Evolutionary conservation across 2,888 invertebrate species (phyloP).

Genomic region (Drosophila anceps): DNA sequence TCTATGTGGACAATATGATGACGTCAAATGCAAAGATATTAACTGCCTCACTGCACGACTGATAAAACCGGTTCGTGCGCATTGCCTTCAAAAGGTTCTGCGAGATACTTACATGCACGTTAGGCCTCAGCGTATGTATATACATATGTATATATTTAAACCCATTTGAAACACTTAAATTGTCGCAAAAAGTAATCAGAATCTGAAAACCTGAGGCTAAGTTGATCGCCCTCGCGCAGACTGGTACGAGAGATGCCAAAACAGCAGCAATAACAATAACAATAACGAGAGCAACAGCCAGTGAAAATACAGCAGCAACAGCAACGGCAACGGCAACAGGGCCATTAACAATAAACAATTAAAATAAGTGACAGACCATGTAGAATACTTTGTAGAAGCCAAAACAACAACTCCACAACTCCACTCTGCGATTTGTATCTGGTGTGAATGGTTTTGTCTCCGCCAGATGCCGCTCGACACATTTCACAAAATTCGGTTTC

Average conservation of each 20-base stretch:
- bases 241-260: constrained; percentile 69
- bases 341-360: constrained; percentile 75
- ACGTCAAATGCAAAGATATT: constrained; percentile 52
- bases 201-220: constrained; percentile 48
- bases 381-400: constrained; percentile 62
- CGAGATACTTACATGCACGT: constrained; percentile 11
- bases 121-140: background rate
- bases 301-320: constrained; percentile 19
- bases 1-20: constrained; percentile 29
- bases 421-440: constrained; percentile 71
- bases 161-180: constrained; percentile 36
- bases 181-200: constrained; percentile 57
- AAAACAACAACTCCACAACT: constrained; percentile 34
- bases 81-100: constrained; percentile 47
- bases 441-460: constrained; percentile 56
- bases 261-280: constrained; percentile 20
- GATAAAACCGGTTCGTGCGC: constrained; percentile 68
- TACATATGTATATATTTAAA: constrained; percentile 11
- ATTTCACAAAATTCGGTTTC: constrained; percentile 44
- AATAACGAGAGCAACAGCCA: constrained; percentile 23
- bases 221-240: constrained; percentile 79
- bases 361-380: constrained; percentile 77
- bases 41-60: constrained; percentile 31
- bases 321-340: constrained; percentile 34
- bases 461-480: constrained; percentile 21